Percentiles rank a stretch among this genome's conserved stretches.
Evolutionary conservation across 2,797 vertebrate species (phyloP).

Genomic region (Sternotherus odoratus): DNA sequence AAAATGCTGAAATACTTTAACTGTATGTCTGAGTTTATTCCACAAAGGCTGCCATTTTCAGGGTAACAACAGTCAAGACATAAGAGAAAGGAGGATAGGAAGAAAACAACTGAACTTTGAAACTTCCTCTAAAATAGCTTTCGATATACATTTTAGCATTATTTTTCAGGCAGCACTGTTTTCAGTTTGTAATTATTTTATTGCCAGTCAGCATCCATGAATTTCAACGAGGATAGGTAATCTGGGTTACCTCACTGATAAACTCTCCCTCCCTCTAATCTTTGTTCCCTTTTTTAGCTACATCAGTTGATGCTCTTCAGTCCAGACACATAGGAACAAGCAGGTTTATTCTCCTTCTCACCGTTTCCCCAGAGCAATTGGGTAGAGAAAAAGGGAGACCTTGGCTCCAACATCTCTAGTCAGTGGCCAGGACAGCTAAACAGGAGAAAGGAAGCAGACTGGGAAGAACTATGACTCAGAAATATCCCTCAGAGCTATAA

Average conservation of each 20-base stretch:
- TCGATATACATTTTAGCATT: not conserved
- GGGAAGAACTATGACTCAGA: not conserved
- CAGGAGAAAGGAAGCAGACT: not conserved
- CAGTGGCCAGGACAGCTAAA: not conserved
- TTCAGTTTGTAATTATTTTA: not conserved
- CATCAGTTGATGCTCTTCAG: not conserved
- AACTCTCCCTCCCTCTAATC: not conserved
- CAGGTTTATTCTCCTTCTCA: not conserved
- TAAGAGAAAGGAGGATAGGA: not conserved
- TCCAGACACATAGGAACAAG: not conserved
- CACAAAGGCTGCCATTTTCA: not conserved
- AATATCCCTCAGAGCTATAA: not conserved
- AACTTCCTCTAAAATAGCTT: not conserved
- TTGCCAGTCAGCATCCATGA: not conserved
- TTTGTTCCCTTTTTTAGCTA: not conserved
- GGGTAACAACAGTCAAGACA: not conserved
- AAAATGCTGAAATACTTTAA: too few relatives aligned
- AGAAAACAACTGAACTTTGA: conserved; percentile 16
- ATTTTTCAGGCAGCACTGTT: not conserved
- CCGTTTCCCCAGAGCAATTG: fast-evolving
- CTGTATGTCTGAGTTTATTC: not conserved
- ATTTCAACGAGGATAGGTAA: not conserved
- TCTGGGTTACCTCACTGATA: not conserved
- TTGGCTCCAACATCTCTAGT: not conserved
- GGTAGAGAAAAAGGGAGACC: not conserved